These are phyloP conservation scores for Mus spicilegus DNA, from an alignment of 2,113 vertebrate genomes.

Conservation along the genomic window DNA sequence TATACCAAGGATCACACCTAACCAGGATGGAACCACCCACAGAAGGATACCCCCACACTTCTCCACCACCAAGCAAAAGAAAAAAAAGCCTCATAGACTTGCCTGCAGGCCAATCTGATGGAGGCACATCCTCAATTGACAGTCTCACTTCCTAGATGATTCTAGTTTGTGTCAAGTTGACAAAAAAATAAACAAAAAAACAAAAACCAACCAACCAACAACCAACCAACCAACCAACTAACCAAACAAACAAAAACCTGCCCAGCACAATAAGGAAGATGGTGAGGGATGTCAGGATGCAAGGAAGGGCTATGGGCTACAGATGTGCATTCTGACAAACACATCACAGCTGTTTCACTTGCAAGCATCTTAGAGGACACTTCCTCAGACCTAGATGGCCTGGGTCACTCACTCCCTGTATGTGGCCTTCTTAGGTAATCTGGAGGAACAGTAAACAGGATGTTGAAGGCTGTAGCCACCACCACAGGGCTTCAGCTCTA, in stretches of 20 bases:
- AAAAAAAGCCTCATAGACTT: neutral
- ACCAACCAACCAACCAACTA: neutral
- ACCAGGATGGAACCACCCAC: too few species aligned
- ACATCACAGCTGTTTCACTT: neutral
- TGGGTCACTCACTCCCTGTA: neutral
- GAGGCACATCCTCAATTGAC: too few species aligned
- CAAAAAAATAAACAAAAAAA: neutral
- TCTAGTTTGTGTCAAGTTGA: neutral
- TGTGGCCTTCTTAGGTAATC: neutral
- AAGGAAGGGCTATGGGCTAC: neutral
- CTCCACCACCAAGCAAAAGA: too few species aligned
- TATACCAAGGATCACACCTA: neutral
- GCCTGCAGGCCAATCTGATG: neutral
- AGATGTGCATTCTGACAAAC: neutral
- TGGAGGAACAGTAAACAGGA: neutral
- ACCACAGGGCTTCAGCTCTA: neutral
- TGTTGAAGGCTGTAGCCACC: neutral
- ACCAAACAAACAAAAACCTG: neutral
- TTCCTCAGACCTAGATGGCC: neutral
- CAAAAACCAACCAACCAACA: neutral
- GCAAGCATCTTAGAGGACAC: neutral
- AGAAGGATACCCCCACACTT: neutral
- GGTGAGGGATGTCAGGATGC: too few species aligned
- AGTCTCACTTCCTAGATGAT: neutral
- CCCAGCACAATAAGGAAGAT: neutral